These are phyloP conservation scores for Lepidurus arcticus DNA, from an alignment of 1,140 invertebrate genomes.

Conservation along the genomic window DNA sequence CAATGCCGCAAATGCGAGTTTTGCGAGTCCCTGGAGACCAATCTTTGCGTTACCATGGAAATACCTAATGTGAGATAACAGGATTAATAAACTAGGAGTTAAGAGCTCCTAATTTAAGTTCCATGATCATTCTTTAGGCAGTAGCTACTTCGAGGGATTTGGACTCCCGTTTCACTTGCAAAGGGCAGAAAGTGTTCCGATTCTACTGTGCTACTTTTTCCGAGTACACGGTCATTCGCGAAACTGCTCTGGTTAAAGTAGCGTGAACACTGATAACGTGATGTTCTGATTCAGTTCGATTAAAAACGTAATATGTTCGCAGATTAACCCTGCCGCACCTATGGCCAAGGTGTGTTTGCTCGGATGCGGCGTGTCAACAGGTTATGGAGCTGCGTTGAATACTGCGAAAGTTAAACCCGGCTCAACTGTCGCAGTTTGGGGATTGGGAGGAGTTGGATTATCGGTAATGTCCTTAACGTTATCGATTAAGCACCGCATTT, in stretches of 20 bases:
- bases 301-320: not conserved
- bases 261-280: not conserved
- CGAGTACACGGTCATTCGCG: slow-evolving; percentile 55
- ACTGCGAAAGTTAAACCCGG: slow-evolving; percentile 45
- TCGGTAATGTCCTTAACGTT: slow-evolving; percentile 44
- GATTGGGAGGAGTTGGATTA: slow-evolving; percentile 57
- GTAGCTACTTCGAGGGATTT: slow-evolving; percentile 54
- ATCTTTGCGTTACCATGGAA: slow-evolving; percentile 51
- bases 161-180: slow-evolving; percentile 49
- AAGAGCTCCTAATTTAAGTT: not conserved
- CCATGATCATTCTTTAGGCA: slow-evolving; percentile 37
- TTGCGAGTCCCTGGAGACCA: slow-evolving; percentile 44
- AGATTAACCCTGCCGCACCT: slow-evolving; percentile 45
- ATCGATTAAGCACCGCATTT: slow-evolving; percentile 47
- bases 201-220: slow-evolving; percentile 55
- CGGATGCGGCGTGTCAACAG: slow-evolving; percentile 55
- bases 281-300: not conserved
- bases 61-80: not conserved
- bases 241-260: slow-evolving; percentile 46
- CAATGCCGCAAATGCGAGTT: slow-evolving; percentile 53
- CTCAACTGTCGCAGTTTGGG: slow-evolving; percentile 50
- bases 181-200: slow-evolving; percentile 51
- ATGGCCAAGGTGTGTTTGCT: slow-evolving; percentile 52
- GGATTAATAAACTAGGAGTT: not conserved
- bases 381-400: slow-evolving; percentile 53